These are phyloP conservation scores for Dryoscopus gambensis DNA, from an alignment of 2,113 vertebrate species.

Conservation along the genomic window DNA sequence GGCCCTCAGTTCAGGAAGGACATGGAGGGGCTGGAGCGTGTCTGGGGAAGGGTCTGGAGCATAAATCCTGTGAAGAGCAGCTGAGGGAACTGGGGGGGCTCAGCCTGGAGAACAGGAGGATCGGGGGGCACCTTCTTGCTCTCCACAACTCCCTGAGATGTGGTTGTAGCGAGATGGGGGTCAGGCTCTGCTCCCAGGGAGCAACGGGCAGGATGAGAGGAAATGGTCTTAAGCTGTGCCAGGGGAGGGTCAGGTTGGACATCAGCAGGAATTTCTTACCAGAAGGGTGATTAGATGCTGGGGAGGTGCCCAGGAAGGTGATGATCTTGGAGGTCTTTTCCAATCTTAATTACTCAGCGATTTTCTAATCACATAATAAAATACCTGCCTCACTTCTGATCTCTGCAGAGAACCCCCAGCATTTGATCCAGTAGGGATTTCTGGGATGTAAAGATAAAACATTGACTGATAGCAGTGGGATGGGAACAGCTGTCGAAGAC, in stretches of 20 bases:
- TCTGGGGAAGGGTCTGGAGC: neutral
- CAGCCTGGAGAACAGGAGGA: neutral
- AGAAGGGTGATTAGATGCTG: neutral
- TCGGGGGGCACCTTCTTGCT: accelerated
- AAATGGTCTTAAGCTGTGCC: neutral
- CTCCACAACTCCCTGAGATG: neutral
- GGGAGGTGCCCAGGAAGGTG: neutral
- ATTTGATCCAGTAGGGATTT: neutral
- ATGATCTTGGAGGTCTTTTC: neutral
- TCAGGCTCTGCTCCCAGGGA: neutral
- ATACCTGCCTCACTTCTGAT: neutral
- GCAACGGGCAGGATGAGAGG: neutral
- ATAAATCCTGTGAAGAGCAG: neutral
- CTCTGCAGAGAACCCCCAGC: neutral
- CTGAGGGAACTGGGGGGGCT: neutral
- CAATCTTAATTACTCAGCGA: neutral
- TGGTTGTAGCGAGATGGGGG: accelerated
- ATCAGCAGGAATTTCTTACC: neutral
- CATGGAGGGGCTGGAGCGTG: neutral
- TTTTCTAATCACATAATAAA: neutral
- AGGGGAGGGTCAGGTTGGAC: neutral
- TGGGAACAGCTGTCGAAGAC: neutral
- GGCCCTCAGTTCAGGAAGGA: neutral
- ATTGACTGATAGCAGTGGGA: neutral
- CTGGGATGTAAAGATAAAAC: neutral